These are phyloP conservation scores for Astyanax mexicanus DNA, from an alignment of 2,797 vertebrate genomes.

Conservation along the genomic window DNA sequence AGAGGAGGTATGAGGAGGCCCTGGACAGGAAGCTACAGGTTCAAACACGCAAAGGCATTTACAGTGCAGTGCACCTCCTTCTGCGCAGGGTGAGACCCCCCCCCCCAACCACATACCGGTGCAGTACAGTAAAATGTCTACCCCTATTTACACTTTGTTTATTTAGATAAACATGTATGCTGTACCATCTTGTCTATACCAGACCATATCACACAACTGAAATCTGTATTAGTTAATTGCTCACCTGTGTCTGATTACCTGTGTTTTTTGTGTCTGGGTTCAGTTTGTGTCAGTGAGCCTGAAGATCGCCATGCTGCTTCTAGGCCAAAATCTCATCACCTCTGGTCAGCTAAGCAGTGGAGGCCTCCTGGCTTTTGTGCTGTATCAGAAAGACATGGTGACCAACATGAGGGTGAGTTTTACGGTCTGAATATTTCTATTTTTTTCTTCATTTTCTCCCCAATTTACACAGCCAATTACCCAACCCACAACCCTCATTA, in stretches of 20 bases:
- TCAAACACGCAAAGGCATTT: slow-evolving; percentile 69
- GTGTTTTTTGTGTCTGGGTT: background rate
- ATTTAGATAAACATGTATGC: background rate
- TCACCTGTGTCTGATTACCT: background rate
- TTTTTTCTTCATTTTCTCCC: no score
- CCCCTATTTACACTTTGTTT: no score
- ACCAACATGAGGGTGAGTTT: slow-evolving; percentile 70
- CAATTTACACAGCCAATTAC: no score
- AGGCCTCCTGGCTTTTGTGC: slow-evolving; percentile 84
- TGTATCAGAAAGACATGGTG: slow-evolving; percentile 84
- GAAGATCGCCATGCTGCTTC: slow-evolving; percentile 77
- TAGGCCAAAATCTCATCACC: slow-evolving; percentile 78
- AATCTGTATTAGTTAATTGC: no score
- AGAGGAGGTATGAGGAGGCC: slow-evolving; percentile 70
- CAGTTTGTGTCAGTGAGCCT: slow-evolving; percentile 72
- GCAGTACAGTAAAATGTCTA: no score
- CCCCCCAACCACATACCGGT: background rate
- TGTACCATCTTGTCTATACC: background rate
- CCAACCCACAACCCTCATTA: no score
- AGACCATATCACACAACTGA: background rate
- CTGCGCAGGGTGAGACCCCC: slow-evolving; percentile 73
- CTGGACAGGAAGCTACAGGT: slow-evolving; percentile 70
- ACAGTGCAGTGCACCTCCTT: slow-evolving; percentile 66
- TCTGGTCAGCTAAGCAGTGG: slow-evolving; percentile 77
- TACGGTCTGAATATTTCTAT: no score